Percentiles rank a stretch among this genome's conserved stretches.
Evolutionary conservation across 2,797 vertebrate genomes (phyloP).

Genomic region (Botia almorhae): DNA sequence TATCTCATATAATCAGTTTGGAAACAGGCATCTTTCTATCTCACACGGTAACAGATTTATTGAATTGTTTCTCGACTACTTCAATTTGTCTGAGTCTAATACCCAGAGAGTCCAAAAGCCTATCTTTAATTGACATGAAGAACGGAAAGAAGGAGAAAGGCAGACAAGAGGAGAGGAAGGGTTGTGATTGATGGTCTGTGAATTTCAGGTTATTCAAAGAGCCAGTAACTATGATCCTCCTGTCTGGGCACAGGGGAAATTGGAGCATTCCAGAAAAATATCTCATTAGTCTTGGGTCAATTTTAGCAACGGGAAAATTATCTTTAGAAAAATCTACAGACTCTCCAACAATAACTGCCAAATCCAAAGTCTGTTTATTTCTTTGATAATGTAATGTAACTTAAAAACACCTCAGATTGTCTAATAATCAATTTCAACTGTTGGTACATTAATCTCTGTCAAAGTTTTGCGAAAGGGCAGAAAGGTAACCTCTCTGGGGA

Average conservation of each 20-base stretch:
- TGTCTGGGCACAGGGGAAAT: slow-evolving; percentile 46
- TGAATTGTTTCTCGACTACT: slow-evolving; percentile 17
- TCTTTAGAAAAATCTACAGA: slow-evolving; percentile 14
- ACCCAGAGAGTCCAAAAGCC: slow-evolving; percentile 29
- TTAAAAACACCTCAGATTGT: neutral
- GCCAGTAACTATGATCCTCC: slow-evolving; percentile 78
- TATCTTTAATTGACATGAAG: slow-evolving; percentile 39
- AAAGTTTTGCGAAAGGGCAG: neutral
- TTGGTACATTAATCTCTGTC: neutral
- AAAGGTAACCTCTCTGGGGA: neutral
- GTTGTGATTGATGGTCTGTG: slow-evolving; percentile 42
- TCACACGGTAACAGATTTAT: neutral
- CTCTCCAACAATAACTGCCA: slow-evolving; percentile 6
- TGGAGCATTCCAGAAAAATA: slow-evolving; percentile 35
- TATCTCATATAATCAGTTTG: neutral
- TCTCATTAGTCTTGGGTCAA: slow-evolving; percentile 38
- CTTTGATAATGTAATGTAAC: neutral
- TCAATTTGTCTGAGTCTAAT: neutral
- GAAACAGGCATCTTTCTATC: neutral
- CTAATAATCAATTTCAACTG: too few species aligned
- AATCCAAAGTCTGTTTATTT: neutral
- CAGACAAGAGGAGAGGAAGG: slow-evolving; percentile 49
- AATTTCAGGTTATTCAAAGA: slow-evolving; percentile 72
- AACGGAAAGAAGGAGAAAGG: neutral
- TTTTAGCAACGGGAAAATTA: slow-evolving; percentile 35